Base-by-base conservation (phyloP, 2,113 vertebrate genomes). In the Gambusia affinis region DNA sequence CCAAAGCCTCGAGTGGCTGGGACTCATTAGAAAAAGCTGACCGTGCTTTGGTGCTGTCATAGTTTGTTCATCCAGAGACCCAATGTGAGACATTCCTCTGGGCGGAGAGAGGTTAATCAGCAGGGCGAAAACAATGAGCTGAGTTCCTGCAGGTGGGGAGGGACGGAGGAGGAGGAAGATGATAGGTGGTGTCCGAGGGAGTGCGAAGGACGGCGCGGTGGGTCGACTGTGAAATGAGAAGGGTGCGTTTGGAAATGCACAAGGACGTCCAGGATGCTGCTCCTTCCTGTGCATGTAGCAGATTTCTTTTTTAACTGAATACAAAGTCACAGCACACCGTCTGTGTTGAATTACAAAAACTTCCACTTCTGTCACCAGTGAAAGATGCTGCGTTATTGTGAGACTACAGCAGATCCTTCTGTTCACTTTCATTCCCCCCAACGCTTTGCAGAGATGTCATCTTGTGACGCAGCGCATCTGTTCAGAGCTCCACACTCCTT, bases 91-190 rank as follows among this genome's bases (percentile, higher is more conserved):
- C 86, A 64, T 82, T 85, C 86, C 92, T 88, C 1, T 63, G 80
- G 91, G 91, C 86, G 51, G 78, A 64, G 79, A 74, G 75, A 88
- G 89, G 87, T 89, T 92, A 90, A 92, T 90, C 88, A 93, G 83
- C 82, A 70, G 82, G 87, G 82, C 85, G 79, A 89, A 90, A 91
- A 92, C 82, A 89, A 86, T 89, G 85, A 86, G 89, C 85, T 89
- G 31, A 29, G 78, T 84, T 87, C 81, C 87, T 79, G 81, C 78
- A 85, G 83, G 85, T 85, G 80, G 74, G 47, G 60, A 72, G 47
- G 62, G 47, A 29, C 39, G 67, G 15, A 17, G 79, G 80, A 60
- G 74, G 47, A 79, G 79, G 70, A 14, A 8, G 76, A 78, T 78
- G 80, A 81, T 82, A 33, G 81, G 28, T 4, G 22, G 64, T 69